Conservation (phyloP, 1,140 invertebrate species). For the Eriocheir sinensis region DNA sequence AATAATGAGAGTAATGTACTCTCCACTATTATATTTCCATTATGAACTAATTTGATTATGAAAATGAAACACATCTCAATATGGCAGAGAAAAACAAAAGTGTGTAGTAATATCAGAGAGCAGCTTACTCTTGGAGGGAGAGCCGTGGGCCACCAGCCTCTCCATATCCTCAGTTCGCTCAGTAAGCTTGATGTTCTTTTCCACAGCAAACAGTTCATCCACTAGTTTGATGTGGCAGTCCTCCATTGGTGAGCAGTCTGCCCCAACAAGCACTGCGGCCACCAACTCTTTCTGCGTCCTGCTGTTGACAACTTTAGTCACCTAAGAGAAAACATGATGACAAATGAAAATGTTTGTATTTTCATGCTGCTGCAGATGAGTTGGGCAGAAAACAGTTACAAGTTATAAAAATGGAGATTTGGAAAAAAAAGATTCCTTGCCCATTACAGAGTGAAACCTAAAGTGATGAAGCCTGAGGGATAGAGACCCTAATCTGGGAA, state of each 20-base stretch:
- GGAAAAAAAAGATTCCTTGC: no score
- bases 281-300: slow-evolving; percentile 80
- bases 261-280: slow-evolving; percentile 81
- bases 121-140: slow-evolving; percentile 67
- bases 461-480: no score
- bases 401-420: no score
- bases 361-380: background rate
- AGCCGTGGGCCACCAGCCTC: slow-evolving; percentile 77
- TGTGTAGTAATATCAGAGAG: background rate
- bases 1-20: no score
- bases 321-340: slow-evolving; percentile 51
- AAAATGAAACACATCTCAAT: no score
- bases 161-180: slow-evolving; percentile 81
- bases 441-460: no score
- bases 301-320: slow-evolving; percentile 77
- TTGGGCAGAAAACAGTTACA: no score
- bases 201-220: slow-evolving; percentile 86
- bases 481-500: no score
- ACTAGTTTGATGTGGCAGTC: slow-evolving; percentile 85
- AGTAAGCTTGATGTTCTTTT: slow-evolving; percentile 82
- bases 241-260: slow-evolving; percentile 81
- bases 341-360: background rate
- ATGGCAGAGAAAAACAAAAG: no score
- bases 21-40: no score
- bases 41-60: no score